A percentile compares a stretch with the other conserved stretches of the same genome.
phyloP scores from a whole-genome alignment of 92 coral and sea anemone species.

The Anthopleura xanthogrammica region DNA sequence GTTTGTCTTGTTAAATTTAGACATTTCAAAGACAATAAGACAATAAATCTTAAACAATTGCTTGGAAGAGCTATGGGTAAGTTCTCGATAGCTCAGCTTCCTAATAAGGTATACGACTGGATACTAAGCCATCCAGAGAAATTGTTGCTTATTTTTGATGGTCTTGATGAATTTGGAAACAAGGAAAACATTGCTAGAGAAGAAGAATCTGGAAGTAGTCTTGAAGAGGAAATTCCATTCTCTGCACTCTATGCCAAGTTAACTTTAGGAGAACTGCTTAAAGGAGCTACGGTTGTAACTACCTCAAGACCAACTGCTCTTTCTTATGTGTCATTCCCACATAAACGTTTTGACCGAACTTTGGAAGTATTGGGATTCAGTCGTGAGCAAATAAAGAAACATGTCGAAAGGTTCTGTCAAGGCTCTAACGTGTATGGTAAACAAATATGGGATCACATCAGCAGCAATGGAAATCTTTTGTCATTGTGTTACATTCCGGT shows the following conservation, averaged over 20 bases:
- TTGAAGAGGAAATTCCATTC: conserved; percentile 6
- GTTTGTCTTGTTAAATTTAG: conserved; percentile 22
- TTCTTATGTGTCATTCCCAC: not conserved
- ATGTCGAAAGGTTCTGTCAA: conserved; percentile 10
- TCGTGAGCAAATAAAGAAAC: conserved; percentile 3
- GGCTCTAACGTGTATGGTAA: not conserved
- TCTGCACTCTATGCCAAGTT: conserved; percentile 4
- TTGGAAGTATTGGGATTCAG: conserved; percentile 27
- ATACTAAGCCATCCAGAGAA: conserved; percentile 15
- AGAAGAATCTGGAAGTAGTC: not conserved
- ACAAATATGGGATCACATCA: too few species aligned
- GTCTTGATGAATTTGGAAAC: conserved; percentile 30
- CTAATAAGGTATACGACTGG: conserved; percentile 14
- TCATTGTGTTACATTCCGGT: conserved; percentile 29
- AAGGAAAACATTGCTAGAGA: conserved; percentile 12
- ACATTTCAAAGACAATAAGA: conserved; percentile 12
- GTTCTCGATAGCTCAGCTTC: not conserved
- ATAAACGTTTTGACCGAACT: not conserved
- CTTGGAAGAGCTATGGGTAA: not conserved
- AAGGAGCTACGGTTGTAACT: conserved; percentile 29
- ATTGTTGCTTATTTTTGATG: conserved; percentile 45
- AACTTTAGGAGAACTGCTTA: conserved; percentile 1
- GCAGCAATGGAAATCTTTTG: too few species aligned
- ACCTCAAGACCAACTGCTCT: conserved; percentile 33
- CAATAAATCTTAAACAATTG: conserved; percentile 24